Conservation (phyloP, 2,113 vertebrate genomes). For the Dolichallabes microphthalmus region DNA sequence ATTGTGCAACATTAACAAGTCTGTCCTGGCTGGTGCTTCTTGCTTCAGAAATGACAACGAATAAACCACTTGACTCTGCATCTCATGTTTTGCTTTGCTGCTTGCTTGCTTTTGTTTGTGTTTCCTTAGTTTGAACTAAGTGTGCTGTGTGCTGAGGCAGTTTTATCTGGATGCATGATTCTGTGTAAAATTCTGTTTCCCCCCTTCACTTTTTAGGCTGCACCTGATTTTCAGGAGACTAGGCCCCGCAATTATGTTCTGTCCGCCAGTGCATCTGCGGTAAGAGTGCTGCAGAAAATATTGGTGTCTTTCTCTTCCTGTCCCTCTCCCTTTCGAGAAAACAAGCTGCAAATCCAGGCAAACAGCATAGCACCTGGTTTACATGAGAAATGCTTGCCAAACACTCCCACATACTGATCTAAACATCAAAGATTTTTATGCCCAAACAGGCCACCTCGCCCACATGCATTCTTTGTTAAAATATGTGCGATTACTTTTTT, state of each 20-base stretch:
- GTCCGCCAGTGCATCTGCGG: slow-evolving; percentile 96
- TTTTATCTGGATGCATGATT: slow-evolving; percentile 44
- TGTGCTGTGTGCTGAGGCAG: slow-evolving; percentile 35
- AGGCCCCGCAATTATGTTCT: slow-evolving; percentile 98
- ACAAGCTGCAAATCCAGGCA: neutral
- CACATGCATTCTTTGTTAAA: neutral
- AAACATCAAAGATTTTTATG: neutral
- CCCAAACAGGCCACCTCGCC: too few relatives aligned
- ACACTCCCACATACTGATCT: neutral
- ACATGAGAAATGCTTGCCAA: neutral
- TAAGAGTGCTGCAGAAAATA: slow-evolving; percentile 73
- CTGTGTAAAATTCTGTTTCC: slow-evolving; percentile 59
- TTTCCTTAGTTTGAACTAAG: neutral
- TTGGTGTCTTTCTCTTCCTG: slow-evolving; percentile 9
- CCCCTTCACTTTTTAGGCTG: slow-evolving; percentile 77
- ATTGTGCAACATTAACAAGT: neutral
- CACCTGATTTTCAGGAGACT: slow-evolving; percentile 98
- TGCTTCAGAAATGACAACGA: neutral
- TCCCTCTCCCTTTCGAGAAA: neutral
- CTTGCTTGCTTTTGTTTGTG: slow-evolving; percentile 33
- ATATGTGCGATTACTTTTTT: neutral
- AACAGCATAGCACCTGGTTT: neutral
- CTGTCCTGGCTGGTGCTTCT: neutral
- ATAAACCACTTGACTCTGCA: neutral
- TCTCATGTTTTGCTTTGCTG: slow-evolving; percentile 25